Percentiles rank a stretch among this genome's conserved stretches.
Evolutionary conservation across 2,888 invertebrate genomes (phyloP).

Genomic region (Agrypnus murinus): DNA sequence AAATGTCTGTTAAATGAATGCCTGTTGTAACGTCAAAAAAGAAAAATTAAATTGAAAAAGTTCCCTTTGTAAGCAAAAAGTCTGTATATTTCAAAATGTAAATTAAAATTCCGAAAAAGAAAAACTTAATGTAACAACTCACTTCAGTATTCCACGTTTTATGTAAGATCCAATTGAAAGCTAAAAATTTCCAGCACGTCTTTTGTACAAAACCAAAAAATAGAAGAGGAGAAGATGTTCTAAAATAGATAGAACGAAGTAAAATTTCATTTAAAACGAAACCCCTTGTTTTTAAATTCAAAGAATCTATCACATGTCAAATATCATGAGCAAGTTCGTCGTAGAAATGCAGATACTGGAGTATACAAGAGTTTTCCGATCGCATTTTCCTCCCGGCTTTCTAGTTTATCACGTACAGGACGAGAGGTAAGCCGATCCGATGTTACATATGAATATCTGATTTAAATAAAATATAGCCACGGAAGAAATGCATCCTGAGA

Average conservation of each 20-base stretch:
- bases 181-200: conserved; percentile 10
- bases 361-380: conserved; percentile 39
- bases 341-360: conserved; percentile 32
- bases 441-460: conserved; percentile 60
- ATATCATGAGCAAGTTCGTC: conserved; percentile 35
- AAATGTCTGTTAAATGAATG: too few relatives aligned
- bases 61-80: too few relatives aligned
- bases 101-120: too few relatives aligned
- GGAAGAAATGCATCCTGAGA: conserved; percentile 46
- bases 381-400: conserved; percentile 50
- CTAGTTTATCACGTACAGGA: conserved; percentile 54
- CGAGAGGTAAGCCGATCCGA: conserved; percentile 54
- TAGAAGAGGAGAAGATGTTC: not conserved
- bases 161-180: not conserved
- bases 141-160: too few relatives aligned
- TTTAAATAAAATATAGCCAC: conserved; percentile 59
- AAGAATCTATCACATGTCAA: conserved; percentile 38
- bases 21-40: too few relatives aligned
- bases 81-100: too few relatives aligned
- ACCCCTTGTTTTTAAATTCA: conserved; percentile 17
- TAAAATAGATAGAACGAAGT: conserved; percentile 4
- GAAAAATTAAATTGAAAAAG: too few relatives aligned
- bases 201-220: not conserved
- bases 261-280: conserved; percentile 19
- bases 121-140: too few relatives aligned